A percentile compares a stretch with the other conserved stretches of the same genome.
phyloP scores from a whole-genome alignment of 2,113 vertebrate genomes.

The Stegostoma tigrinum region DNA sequence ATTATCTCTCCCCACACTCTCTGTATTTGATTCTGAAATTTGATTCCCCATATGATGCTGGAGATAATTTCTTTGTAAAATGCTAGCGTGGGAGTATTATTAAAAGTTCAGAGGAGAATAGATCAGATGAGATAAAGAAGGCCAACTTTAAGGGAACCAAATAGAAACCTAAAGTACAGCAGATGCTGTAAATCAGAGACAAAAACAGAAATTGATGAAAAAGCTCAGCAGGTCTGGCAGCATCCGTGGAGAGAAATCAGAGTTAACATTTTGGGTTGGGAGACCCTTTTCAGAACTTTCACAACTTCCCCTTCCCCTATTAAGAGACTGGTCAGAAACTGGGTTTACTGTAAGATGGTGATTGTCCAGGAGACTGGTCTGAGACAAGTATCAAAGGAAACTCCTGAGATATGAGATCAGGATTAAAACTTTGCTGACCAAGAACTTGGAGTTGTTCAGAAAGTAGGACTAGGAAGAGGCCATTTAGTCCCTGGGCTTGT shows the following conservation, averaged over 20 bases:
- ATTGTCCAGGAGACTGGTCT: not conserved
- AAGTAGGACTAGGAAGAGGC: constrained; percentile 58
- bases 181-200: no score
- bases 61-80: not conserved
- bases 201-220: no score
- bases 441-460: constrained; percentile 32
- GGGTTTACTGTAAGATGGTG: not conserved
- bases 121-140: not conserved
- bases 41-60: not conserved
- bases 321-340: not conserved
- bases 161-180: no score
- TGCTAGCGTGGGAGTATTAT: not conserved
- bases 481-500: not conserved
- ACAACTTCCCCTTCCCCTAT: no score
- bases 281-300: no score
- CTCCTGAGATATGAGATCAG: not conserved
- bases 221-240: no score
- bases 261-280: no score
- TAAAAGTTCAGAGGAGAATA: not conserved
- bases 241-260: no score
- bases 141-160: no score
- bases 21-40: not conserved
- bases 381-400: not conserved
- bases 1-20: no score
- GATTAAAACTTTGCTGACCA: not conserved